phyloP scores from a whole-genome alignment of 2,797 vertebrate species.

The Spea hammondii region DNA sequence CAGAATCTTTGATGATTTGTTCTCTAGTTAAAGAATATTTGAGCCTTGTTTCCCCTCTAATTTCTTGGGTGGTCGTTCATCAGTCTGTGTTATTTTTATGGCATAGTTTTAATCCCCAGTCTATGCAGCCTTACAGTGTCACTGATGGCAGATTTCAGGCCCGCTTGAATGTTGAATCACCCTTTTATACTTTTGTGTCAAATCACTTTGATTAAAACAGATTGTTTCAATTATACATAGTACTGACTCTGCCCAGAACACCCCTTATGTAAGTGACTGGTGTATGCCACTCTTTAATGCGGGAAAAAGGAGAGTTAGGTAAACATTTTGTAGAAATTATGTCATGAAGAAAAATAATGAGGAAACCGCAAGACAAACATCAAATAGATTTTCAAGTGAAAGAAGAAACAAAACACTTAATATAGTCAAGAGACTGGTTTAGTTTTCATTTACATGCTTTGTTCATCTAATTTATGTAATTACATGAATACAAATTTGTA shows the following conservation, averaged over 20 bases:
- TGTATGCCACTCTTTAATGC: neutral
- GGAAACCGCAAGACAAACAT: neutral
- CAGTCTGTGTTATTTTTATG: constrained; percentile 18
- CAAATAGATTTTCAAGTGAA: neutral
- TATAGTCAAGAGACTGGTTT: no score
- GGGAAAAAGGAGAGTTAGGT: neutral
- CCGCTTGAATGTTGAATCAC: constrained; percentile 3
- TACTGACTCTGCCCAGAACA: neutral
- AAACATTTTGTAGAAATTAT: constrained; percentile 2
- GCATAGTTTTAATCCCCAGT: constrained; percentile 1
- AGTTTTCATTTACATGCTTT: no score
- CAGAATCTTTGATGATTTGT: no score
- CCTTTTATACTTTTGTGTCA: neutral
- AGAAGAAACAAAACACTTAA: no score
- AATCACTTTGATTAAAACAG: constrained; percentile 10
- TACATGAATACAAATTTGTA: no score
- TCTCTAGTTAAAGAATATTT: neutral
- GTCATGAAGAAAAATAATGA: neutral
- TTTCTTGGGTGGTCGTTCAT: constrained; percentile 5
- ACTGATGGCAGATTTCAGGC: neutral
- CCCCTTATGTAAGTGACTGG: neutral
- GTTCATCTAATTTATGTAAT: no score
- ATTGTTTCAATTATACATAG: constrained; percentile 11
- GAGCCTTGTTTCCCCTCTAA: neutral
- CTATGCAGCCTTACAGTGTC: constrained; percentile 1